These are phyloP conservation scores for Antheraea pernyi DNA, from an alignment of 1,140 invertebrate genomes.

Conservation along the genomic window DNA sequence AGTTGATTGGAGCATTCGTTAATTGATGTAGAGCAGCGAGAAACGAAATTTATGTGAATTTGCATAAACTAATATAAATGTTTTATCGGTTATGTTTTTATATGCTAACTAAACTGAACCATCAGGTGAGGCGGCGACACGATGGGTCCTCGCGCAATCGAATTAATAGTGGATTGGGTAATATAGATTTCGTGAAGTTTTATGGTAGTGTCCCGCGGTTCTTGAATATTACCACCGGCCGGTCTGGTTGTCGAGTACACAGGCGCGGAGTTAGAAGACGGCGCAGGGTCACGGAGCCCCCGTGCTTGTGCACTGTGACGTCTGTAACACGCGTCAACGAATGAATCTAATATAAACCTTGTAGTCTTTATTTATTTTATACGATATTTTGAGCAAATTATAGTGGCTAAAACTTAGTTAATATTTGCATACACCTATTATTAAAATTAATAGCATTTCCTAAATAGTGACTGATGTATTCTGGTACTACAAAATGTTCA, in stretches of 20 bases:
- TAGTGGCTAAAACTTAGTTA: too few relatives aligned
- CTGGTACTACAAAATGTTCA: too few relatives aligned
- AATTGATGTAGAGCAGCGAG: background rate
- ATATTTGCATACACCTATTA: too few relatives aligned
- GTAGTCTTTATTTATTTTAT: too few relatives aligned
- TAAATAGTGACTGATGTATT: too few relatives aligned
- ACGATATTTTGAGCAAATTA: too few relatives aligned
- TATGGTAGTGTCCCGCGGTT: slow-evolving; percentile 1
- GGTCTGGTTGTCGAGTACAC: background rate
- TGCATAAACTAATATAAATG: background rate
- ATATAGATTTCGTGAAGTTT: background rate
- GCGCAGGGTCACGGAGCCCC: too few relatives aligned
- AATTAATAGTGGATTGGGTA: background rate
- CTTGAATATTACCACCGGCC: background rate
- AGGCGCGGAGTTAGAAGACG: background rate
- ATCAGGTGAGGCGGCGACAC: background rate
- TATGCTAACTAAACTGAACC: background rate
- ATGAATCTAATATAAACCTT: too few relatives aligned
- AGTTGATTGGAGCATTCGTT: background rate
- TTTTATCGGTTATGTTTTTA: background rate
- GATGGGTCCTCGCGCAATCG: background rate
- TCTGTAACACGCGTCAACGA: too few relatives aligned
- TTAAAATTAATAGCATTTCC: too few relatives aligned
- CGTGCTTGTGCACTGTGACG: background rate
- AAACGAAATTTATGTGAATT: background rate